Conservation (phyloP, 2,888 invertebrate species). For the Cryptus armator region DNA sequence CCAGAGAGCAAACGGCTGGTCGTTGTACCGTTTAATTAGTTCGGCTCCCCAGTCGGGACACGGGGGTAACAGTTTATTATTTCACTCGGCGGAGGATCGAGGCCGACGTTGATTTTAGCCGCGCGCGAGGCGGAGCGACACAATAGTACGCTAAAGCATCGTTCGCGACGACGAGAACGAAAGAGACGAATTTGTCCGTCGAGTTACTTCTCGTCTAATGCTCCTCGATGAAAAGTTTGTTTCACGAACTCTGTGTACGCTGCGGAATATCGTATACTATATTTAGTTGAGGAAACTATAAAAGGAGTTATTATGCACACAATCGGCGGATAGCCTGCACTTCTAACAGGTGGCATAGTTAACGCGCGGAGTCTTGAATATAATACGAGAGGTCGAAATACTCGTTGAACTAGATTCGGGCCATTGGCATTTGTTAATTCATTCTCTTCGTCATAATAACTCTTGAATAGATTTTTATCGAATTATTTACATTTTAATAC, state of each 20-base stretch:
- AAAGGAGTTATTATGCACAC: slow-evolving; percentile 44
- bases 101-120: slow-evolving; percentile 39
- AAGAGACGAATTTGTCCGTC: slow-evolving; percentile 28
- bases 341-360: slow-evolving; percentile 41
- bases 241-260: slow-evolving; percentile 5
- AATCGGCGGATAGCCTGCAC: slow-evolving; percentile 30
- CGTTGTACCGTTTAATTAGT: slow-evolving; percentile 76
- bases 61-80: slow-evolving; percentile 64
- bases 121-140: slow-evolving; percentile 11
- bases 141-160: slow-evolving; percentile 16
- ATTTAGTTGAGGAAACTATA: slow-evolving; percentile 43
- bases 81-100: slow-evolving; percentile 56
- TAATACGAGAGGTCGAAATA: not conserved
- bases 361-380: not conserved
- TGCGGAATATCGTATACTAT: slow-evolving; percentile 25
- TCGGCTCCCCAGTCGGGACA: slow-evolving; percentile 48
- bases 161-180: not conserved
- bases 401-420: not conserved
- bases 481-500: not conserved
- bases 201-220: slow-evolving; percentile 6
- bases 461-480: too few species aligned
- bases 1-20: slow-evolving; percentile 45
- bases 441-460: not conserved
- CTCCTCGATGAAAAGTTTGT: slow-evolving; percentile 43
- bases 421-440: slow-evolving; percentile 11